Conservation (phyloP, 1,140 invertebrate species). For the Dolichoris vasculosae region DNA sequence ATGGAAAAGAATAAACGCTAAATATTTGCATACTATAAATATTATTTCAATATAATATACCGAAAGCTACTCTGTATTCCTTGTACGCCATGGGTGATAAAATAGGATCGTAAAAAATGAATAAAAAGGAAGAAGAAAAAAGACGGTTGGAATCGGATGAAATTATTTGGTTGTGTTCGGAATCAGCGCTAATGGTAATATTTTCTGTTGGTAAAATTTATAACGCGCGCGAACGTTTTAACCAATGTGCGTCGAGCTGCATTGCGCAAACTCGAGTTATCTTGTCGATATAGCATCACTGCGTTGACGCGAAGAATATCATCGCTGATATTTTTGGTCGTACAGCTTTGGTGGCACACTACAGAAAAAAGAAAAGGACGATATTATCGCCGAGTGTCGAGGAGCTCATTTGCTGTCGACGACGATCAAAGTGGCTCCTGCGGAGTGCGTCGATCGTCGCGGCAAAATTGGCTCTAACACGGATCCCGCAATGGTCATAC, state of each 20-base stretch:
- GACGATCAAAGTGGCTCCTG: slow-evolving; percentile 63
- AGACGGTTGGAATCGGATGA: too few relatives aligned
- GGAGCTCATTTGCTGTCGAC: slow-evolving; percentile 30
- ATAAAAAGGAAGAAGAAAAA: too few relatives aligned
- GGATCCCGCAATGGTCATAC: slow-evolving; percentile 73
- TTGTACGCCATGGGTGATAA: too few relatives aligned
- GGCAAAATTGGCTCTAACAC: slow-evolving; percentile 68
- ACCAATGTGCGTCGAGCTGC: neutral
- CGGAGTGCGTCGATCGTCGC: slow-evolving; percentile 62
- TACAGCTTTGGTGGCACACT: neutral
- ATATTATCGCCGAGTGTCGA: slow-evolving; percentile 35
- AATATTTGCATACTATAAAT: too few relatives aligned
- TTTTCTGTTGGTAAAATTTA: neutral
- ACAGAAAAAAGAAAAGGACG: neutral
- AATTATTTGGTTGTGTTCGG: too few relatives aligned
- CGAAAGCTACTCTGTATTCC: too few relatives aligned
- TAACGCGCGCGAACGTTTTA: neutral
- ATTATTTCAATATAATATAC: too few relatives aligned
- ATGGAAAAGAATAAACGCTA: too few relatives aligned
- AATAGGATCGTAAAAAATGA: too few relatives aligned
- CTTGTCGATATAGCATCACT: slow-evolving; percentile 26
- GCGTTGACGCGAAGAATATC: slow-evolving; percentile 28
- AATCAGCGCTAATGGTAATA: neutral
- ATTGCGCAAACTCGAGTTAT: neutral
- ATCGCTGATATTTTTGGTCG: slow-evolving; percentile 23